phyloP scores from a whole-genome alignment of 1,140 invertebrate genomes.

The Halesus radiatus region DNA sequence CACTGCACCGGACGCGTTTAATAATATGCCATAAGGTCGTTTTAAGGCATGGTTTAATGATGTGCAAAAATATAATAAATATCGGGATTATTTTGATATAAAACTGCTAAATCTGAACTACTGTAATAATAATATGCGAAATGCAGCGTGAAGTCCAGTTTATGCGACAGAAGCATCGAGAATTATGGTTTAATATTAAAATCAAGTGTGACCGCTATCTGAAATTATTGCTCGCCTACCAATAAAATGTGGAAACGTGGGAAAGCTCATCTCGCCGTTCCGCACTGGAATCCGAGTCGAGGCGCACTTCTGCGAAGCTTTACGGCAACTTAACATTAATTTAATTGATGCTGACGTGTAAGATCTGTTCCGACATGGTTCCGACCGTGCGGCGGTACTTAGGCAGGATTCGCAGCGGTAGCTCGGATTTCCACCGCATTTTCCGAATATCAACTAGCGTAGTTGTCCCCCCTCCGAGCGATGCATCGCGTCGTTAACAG shows the following conservation, averaged over 20 bases:
- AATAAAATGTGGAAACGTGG: constrained; percentile 21
- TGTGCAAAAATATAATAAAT: too few relatives aligned
- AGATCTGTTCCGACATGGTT: background rate
- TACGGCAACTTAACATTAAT: constrained; percentile 15
- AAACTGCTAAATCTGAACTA: too few relatives aligned
- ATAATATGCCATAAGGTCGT: too few relatives aligned
- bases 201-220: background rate
- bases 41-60: too few relatives aligned
- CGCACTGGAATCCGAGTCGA: background rate
- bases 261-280: constrained; percentile 6
- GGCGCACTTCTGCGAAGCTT: constrained; percentile 19
- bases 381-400: background rate
- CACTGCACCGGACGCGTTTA: too few relatives aligned
- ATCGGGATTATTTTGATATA: too few relatives aligned
- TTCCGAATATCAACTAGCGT: background rate
- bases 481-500: background rate
- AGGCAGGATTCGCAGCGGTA: background rate
- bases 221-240: background rate
- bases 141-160: background rate
- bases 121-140: background rate
- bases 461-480: background rate
- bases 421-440: background rate
- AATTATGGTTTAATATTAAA: background rate
- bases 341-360: constrained; percentile 9
- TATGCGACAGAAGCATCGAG: background rate